phyloP scores from a whole-genome alignment of 2,113 vertebrate species.

The Neotoma lepida region DNA sequence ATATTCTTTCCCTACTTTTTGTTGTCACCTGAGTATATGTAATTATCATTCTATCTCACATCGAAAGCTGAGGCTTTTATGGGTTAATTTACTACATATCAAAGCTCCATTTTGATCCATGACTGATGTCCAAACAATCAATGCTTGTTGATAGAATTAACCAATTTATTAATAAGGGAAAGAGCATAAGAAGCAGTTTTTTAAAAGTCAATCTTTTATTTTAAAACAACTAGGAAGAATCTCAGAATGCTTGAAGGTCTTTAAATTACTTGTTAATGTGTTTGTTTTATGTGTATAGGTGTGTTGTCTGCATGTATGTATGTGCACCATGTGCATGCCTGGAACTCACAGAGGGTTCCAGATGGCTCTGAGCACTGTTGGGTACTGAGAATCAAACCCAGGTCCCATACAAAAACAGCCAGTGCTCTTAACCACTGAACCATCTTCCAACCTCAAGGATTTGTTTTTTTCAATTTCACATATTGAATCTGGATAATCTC shows the following conservation, averaged over 20 bases:
- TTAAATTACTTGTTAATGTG: neutral
- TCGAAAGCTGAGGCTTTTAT: neutral
- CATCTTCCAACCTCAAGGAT: neutral
- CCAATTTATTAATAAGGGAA: neutral
- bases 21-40: too few species aligned
- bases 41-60: neutral
- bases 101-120: neutral
- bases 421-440: neutral
- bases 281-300: neutral
- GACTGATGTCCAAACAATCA: neutral
- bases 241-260: conserved; percentile 6
- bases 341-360: neutral
- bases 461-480: neutral
- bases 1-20: neutral
- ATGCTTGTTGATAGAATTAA: conserved; percentile 7
- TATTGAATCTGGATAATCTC: neutral
- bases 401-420: neutral
- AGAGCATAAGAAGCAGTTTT: neutral
- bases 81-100: neutral
- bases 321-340: neutral
- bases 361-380: neutral
- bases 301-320: neutral
- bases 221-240: neutral
- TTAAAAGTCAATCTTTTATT: neutral
- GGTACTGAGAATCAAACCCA: neutral